Conservation (phyloP, 2,888 invertebrate genomes). For the Temnothorax ravouxi region DNA sequence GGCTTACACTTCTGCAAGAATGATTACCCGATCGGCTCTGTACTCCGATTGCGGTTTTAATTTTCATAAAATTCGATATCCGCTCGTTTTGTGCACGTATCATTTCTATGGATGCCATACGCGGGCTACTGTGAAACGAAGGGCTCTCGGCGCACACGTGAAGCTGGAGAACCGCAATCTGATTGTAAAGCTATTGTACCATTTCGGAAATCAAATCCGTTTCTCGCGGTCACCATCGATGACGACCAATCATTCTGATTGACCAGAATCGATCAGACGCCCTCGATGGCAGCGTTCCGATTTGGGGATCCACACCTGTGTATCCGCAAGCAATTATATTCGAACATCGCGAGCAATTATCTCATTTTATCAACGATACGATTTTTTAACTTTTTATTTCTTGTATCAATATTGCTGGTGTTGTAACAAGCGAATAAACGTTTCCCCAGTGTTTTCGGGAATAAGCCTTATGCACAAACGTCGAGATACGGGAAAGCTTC, state of each 20-base stretch:
- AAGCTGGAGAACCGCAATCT: conserved; percentile 77
- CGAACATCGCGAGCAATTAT: conserved; percentile 34
- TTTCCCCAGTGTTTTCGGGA: background rate
- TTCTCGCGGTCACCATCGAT: conserved; percentile 73
- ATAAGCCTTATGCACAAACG: background rate
- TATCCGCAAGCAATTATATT: conserved; percentile 44
- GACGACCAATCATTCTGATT: conserved; percentile 57
- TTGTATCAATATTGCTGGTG: background rate
- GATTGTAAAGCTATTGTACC: conserved; percentile 72
- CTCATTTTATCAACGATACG: background rate
- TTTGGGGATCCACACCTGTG: conserved; percentile 39
- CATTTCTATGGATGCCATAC: conserved; percentile 50
- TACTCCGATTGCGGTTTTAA: conserved; percentile 67
- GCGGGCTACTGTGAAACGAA: conserved; percentile 28
- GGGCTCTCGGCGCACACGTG: conserved; percentile 53
- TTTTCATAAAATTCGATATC: conserved; percentile 76
- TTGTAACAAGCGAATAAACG: background rate
- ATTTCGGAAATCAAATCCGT: conserved; percentile 79
- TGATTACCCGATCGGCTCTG: conserved; percentile 29
- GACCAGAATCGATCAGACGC: conserved; percentile 52
- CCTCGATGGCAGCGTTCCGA: conserved; percentile 26
- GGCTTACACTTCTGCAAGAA: conserved; percentile 66
- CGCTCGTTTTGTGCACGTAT: conserved; percentile 58
- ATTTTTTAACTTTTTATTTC: background rate
- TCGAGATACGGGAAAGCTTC: background rate